Conservation (phyloP, 2,888 invertebrate genomes). For the Drosophila koepferae region DNA sequence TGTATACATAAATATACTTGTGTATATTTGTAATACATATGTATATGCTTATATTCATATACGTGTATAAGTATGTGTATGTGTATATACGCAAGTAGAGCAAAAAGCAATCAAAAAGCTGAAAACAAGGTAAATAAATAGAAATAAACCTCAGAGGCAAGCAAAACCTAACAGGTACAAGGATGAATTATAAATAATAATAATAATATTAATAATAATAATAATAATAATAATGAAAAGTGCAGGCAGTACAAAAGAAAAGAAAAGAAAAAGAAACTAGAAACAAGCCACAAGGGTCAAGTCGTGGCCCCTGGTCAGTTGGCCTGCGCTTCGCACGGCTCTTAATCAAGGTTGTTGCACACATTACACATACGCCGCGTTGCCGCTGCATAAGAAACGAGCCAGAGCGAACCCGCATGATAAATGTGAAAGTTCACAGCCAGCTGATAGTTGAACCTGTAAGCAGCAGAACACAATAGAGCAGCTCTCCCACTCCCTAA, state of each 20-base stretch:
- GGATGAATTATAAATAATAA: constrained; percentile 54
- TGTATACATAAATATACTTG: background rate
- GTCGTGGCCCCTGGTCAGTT: constrained; percentile 13
- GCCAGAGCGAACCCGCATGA: constrained; percentile 13
- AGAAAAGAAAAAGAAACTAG: background rate
- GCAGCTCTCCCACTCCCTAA: background rate
- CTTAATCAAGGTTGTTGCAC: constrained; percentile 46
- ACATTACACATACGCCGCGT: constrained; percentile 44
- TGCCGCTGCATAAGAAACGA: constrained; percentile 10
- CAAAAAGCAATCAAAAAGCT: constrained; percentile 31
- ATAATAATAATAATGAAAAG: constrained; percentile 36
- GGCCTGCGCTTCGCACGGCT: constrained; percentile 1
- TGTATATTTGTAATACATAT: background rate
- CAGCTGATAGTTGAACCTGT: constrained; percentile 8
- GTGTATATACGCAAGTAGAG: constrained; percentile 34
- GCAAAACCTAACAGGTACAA: constrained; percentile 54
- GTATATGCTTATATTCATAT: background rate
- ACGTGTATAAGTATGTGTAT: background rate
- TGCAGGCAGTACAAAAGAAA: constrained; percentile 5
- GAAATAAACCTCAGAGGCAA: constrained; percentile 22
- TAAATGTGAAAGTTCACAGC: constrained; percentile 73
- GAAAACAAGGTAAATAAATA: constrained; percentile 32
- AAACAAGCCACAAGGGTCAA: constrained; percentile 19
- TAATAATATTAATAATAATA: constrained; percentile 36
- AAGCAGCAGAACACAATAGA: constrained; percentile 1